These are phyloP conservation scores for Parnassius mnemosyne DNA, from an alignment of 2,888 invertebrate genomes.

Conservation along the genomic window DNA sequence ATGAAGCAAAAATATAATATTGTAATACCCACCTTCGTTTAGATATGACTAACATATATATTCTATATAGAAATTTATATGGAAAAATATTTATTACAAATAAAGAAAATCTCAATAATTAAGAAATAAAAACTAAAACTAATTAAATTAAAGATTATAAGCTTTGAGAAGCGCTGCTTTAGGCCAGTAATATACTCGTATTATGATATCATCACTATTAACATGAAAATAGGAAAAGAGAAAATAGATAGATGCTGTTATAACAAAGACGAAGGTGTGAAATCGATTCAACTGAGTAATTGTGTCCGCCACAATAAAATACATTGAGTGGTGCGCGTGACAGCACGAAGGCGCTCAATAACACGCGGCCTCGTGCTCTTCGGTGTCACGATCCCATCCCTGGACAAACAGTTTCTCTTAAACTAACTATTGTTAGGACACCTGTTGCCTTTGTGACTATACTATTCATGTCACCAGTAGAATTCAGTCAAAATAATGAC, in stretches of 20 bases:
- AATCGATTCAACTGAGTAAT: conserved; percentile 5
- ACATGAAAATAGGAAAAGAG: not conserved
- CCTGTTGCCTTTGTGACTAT: not conserved
- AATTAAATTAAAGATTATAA: too few species aligned
- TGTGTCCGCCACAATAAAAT: conserved; percentile 1
- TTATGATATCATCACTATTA: not conserved
- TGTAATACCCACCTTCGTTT: too few species aligned
- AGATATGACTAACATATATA: too few species aligned
- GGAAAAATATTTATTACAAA: too few species aligned
- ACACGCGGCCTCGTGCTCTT: conserved; percentile 6
- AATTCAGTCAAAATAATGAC: conserved; percentile 80
- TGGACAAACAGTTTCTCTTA: conserved; percentile 5
- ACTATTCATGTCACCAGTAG: conserved; percentile 40
- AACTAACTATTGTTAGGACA: not conserved
- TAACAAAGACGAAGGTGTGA: conserved; percentile 3
- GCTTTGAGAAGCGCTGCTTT: not conserved
- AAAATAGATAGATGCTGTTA: conserved; percentile 5
- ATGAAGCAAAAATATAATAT: too few species aligned
- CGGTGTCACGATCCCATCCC: conserved; percentile 11
- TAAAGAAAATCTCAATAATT: too few species aligned
- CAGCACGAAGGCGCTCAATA: conserved; percentile 10
- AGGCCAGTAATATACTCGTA: not conserved
- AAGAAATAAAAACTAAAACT: too few species aligned
- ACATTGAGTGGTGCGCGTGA: conserved; percentile 9
- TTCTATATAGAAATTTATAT: too few species aligned